phyloP scores from a whole-genome alignment of 2,113 vertebrate species.

The Odontophorus gujanensis region DNA sequence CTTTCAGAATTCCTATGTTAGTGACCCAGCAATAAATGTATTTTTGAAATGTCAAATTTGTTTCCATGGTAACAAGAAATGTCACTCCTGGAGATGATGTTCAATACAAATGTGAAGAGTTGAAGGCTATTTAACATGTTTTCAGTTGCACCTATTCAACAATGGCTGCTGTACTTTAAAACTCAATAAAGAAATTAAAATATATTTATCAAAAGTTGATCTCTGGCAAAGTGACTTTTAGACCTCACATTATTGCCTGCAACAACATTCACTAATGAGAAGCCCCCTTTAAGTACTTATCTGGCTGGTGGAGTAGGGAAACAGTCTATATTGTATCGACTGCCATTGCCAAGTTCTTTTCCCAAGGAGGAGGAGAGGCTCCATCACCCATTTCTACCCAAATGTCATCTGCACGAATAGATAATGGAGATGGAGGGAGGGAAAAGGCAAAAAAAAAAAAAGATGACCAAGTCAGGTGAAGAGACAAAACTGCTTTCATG shows the following conservation, averaged over 20 bases:
- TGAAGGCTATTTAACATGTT: constrained; percentile 70
- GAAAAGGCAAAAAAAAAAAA: neutral
- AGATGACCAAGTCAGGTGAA: neutral
- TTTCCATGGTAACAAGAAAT: constrained; percentile 75
- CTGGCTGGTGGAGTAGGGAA: neutral
- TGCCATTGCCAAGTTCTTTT: constrained; percentile 13
- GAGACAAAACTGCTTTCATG: neutral
- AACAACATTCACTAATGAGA: constrained; percentile 38
- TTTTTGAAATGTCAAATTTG: constrained; percentile 71
- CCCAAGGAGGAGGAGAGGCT: neutral
- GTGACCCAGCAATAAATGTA: constrained; percentile 74
- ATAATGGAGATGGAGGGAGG: rapidly evolving
- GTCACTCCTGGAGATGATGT: constrained; percentile 64
- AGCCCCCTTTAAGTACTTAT: neutral
- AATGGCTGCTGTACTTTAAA: constrained; percentile 47
- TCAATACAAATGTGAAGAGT: constrained; percentile 72
- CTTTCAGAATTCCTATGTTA: constrained; percentile 65
- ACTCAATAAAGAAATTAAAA: constrained; percentile 64
- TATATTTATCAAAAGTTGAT: constrained; percentile 61
- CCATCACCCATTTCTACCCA: neutral
- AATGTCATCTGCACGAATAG: neutral
- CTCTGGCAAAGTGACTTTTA: constrained; percentile 46
- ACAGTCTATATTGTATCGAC: neutral
- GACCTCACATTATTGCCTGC: constrained; percentile 12
- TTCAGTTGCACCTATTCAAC: constrained; percentile 62